A percentile compares a stretch with the other conserved stretches of the same genome.
phyloP scores from a whole-genome alignment of 2,113 vertebrate species.

The Piliocolobus tephrosceles region DNA sequence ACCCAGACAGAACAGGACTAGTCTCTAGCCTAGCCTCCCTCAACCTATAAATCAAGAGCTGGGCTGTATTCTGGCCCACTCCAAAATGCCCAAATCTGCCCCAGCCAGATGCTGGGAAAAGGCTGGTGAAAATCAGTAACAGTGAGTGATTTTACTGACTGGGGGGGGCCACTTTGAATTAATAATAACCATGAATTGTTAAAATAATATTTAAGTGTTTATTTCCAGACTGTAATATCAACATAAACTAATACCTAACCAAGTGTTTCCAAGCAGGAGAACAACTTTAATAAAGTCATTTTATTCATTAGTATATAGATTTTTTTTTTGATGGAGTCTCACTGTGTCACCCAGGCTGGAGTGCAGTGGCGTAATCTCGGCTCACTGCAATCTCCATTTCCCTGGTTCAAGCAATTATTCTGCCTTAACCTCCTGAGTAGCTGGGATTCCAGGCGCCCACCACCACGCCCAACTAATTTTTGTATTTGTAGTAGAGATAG shows the following conservation, averaged over 20 bases:
- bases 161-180: not conserved
- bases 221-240: not conserved
- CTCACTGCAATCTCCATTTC: too few relatives aligned
- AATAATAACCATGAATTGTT: not conserved
- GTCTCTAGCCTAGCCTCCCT: not conserved
- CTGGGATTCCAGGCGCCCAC: too few relatives aligned
- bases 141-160: not conserved
- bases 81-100: not conserved
- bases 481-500: too few relatives aligned
- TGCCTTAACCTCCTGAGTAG: too few relatives aligned
- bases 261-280: constrained; percentile 22
- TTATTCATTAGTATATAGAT: not conserved
- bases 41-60: not conserved
- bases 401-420: too few relatives aligned
- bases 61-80: not conserved
- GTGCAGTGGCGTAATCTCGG: too few relatives aligned
- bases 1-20: not conserved
- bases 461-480: too few relatives aligned
- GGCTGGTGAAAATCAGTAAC: not conserved
- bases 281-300: not conserved
- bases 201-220: not conserved
- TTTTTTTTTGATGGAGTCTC: too few relatives aligned
- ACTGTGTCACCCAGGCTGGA: too few relatives aligned
- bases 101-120: not conserved
- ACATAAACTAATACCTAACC: not conserved